Percentiles rank a stretch among this genome's conserved stretches.
Conservation (phyloP, 2,888 invertebrate species). For the Rhamphomyia laevipes region DNA sequence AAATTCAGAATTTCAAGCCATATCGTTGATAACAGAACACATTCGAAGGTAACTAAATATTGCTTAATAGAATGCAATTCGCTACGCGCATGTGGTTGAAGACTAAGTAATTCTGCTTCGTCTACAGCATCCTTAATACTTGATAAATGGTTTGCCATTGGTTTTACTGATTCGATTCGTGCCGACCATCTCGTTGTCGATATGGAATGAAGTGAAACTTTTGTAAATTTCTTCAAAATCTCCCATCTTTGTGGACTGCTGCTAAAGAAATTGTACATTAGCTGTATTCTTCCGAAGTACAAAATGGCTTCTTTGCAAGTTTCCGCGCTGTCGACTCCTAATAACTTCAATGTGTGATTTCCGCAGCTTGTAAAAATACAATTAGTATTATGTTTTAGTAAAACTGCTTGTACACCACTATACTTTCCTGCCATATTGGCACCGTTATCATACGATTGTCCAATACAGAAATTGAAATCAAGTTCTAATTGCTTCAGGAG, state of each 20-base stretch:
- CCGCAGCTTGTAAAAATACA: background rate
- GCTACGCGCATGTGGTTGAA: background rate
- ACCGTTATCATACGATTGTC: slow-evolving; percentile 8
- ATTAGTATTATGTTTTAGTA: background rate
- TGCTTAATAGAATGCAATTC: background rate
- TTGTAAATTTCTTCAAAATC: slow-evolving; percentile 1
- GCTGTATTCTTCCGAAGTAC: slow-evolving; percentile 3
- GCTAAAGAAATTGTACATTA: slow-evolving; percentile 3
- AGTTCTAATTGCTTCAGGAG: too few species aligned
- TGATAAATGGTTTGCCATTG: background rate
- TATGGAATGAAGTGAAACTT: slow-evolving; percentile 1
- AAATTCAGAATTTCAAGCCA: background rate
- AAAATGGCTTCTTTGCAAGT: background rate
- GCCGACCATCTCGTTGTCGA: slow-evolving; percentile 4
- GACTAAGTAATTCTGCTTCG: background rate
- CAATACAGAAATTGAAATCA: slow-evolving; percentile 1
- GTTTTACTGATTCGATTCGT: slow-evolving; percentile 1
- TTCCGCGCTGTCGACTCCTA: slow-evolving; percentile 1
- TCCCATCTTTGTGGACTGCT: slow-evolving; percentile 3
- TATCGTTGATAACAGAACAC: background rate
- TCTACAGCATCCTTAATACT: background rate
- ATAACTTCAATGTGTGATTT: slow-evolving; percentile 3
- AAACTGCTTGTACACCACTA: background rate
- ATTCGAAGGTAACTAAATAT: background rate
- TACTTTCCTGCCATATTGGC: slow-evolving; percentile 2